phyloP scores from a whole-genome alignment of 2,888 invertebrate genomes.

The Lampropteryx suffumata region DNA sequence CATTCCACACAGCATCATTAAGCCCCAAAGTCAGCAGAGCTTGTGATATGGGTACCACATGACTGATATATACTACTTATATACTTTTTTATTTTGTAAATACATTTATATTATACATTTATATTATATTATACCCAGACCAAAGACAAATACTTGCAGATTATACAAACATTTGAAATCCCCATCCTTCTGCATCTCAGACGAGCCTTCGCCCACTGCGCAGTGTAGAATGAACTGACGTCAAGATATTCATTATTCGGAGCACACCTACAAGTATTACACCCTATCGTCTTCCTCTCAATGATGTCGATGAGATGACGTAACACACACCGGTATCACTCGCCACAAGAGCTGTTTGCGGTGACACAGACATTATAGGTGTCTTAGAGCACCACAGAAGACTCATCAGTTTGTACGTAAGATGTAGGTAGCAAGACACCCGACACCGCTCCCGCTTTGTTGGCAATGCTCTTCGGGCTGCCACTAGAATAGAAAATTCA shows the following conservation, averaged over 20 bases:
- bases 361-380: constrained; percentile 14
- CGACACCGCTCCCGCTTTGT: constrained; percentile 58
- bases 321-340: constrained; percentile 25
- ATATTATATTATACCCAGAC: too few species aligned
- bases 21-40: too few species aligned
- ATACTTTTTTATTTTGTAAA: too few species aligned
- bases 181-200: too few species aligned
- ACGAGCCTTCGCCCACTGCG: too few species aligned
- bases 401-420: constrained; percentile 27
- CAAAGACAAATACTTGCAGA: too few species aligned
- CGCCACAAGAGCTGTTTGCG: constrained; percentile 26
- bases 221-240: too few species aligned
- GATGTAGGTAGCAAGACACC: constrained; percentile 41
- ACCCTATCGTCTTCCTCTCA: constrained; percentile 8
- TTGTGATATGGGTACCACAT: too few species aligned
- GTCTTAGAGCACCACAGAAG: constrained; percentile 1
- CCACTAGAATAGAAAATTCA: constrained; percentile 43
- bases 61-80: too few species aligned
- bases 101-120: too few species aligned
- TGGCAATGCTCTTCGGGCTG: constrained; percentile 58
- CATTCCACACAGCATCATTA: too few species aligned
- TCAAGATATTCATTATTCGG: background rate
- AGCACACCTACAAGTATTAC: constrained; percentile 1
- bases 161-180: too few species aligned
- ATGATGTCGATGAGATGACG: constrained; percentile 11